Conservation (phyloP, 2,113 vertebrate genomes). For the Camelus dromedarius region DNA sequence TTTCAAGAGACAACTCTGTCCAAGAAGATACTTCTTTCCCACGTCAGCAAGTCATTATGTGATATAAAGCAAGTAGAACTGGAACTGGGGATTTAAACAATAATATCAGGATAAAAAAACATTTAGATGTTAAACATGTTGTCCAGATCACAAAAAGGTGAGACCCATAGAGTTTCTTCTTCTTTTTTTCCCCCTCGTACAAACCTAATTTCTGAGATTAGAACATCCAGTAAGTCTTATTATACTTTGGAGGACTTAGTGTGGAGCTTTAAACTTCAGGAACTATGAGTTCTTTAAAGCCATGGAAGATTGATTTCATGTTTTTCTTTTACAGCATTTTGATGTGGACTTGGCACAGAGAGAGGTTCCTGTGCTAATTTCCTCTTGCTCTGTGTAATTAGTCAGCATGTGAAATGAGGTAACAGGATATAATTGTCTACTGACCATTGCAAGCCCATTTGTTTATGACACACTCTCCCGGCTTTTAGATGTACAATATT, state of each 20-base stretch:
- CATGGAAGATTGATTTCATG: constrained; percentile 63
- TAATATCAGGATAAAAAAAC: not conserved
- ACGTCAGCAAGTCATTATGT: constrained; percentile 52
- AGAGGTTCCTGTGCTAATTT: constrained; percentile 71
- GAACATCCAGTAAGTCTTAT: not conserved
- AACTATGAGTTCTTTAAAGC: constrained; percentile 59
- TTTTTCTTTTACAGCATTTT: constrained; percentile 73
- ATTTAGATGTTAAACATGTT: not conserved
- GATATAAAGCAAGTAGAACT: constrained; percentile 14
- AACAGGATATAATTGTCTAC: constrained; percentile 80
- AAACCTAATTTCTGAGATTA: not conserved
- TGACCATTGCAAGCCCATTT: constrained; percentile 72
- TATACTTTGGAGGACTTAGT: constrained; percentile 42
- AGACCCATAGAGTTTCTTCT: not conserved
- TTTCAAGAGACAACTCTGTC: constrained; percentile 18
- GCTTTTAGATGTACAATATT: constrained; percentile 71
- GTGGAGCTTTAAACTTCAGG: constrained; percentile 53
- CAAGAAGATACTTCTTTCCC: constrained; percentile 30
- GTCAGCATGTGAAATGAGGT: constrained; percentile 79
- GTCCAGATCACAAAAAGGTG: constrained; percentile 24
- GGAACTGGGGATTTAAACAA: not conserved
- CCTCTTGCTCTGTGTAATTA: constrained; percentile 72
- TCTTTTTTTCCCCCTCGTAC: not conserved
- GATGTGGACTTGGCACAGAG: constrained; percentile 70
- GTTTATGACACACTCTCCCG: constrained; percentile 61